Percentiles rank a stretch among this genome's conserved stretches.
phyloP scores from a whole-genome alignment of 2,888 invertebrate species.

The Hirtodrosophila confusa region DNA sequence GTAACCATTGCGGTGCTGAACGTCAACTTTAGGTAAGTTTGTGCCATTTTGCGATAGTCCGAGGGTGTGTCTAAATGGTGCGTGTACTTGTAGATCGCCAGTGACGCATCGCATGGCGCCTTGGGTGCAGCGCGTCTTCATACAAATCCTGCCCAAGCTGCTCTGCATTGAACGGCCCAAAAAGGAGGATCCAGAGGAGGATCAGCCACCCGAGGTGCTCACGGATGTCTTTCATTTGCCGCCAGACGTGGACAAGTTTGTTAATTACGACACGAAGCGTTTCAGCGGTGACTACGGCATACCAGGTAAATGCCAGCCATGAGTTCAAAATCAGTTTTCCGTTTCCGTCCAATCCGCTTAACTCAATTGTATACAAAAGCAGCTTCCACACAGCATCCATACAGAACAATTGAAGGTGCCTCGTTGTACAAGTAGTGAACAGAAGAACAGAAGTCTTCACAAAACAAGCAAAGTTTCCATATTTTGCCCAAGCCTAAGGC shows the following conservation, averaged over 20 bases:
- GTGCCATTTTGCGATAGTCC: not conserved
- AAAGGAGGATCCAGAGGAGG: slow-evolving; percentile 89
- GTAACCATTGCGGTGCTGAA: slow-evolving; percentile 97
- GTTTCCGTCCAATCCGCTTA: slow-evolving; percentile 1
- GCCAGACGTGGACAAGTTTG: slow-evolving; percentile 88
- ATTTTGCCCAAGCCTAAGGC: slow-evolving; percentile 37
- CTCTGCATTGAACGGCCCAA: slow-evolving; percentile 95
- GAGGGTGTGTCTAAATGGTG: too few species aligned
- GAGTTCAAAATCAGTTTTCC: slow-evolving; percentile 1
- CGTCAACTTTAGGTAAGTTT: slow-evolving; percentile 90
- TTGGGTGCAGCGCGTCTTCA: slow-evolving; percentile 94
- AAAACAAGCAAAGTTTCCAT: slow-evolving; percentile 41
- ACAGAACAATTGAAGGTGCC: slow-evolving; percentile 25
- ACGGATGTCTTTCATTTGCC: slow-evolving; percentile 91
- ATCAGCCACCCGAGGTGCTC: slow-evolving; percentile 87
- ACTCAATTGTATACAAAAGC: slow-evolving; percentile 17
- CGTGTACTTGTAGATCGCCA: slow-evolving; percentile 87
- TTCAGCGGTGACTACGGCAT: slow-evolving; percentile 90
- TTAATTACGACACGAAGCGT: slow-evolving; percentile 87
- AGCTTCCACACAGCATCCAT: not conserved
- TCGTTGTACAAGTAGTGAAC: slow-evolving; percentile 4
- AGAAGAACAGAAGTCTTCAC: slow-evolving; percentile 31
- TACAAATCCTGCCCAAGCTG: slow-evolving; percentile 93
- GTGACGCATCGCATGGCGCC: slow-evolving; percentile 96
- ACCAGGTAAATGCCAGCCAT: slow-evolving; percentile 84